Conservation (phyloP, 2,888 invertebrate species). For the Sarcophaga subvicina region DNA sequence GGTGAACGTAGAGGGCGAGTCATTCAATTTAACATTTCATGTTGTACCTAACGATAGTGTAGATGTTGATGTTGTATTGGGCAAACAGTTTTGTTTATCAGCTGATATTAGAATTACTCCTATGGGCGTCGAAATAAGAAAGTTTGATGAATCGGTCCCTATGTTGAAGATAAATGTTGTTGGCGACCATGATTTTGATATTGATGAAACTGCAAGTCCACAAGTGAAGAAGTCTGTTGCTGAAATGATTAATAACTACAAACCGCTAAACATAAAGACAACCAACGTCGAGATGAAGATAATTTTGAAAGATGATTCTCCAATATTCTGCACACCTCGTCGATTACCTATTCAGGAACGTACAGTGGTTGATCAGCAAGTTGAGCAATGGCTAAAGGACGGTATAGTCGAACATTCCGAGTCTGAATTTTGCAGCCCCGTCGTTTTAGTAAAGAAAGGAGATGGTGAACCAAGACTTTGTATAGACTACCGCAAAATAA, state of each 20-base stretch:
- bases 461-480: conserved; percentile 70
- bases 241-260: conserved; percentile 32
- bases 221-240: conserved; percentile 3
- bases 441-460: conserved; percentile 73
- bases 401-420: conserved; percentile 58
- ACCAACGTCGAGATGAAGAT: no score
- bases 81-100: conserved; percentile 32
- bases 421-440: conserved; percentile 72
- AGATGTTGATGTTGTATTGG: conserved; percentile 43
- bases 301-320: no score
- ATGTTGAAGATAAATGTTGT: conserved; percentile 19
- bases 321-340: no score
- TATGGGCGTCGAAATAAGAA: neutral
- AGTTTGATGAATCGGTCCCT: conserved; percentile 15
- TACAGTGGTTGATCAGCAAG: no score
- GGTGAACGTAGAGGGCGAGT: conserved; percentile 28
- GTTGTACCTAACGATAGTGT: conserved; percentile 43
- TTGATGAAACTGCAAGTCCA: conserved; percentile 30
- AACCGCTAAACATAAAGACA: neutral
- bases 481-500: conserved; percentile 63
- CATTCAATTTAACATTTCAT: conserved; percentile 48
- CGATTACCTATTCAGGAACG: no score
- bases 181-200: conserved; percentile 20
- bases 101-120: conserved; percentile 46
- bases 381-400: conserved; percentile 41